Evolutionary conservation across 2,888 invertebrate genomes (phyloP), one percentile per base, ranked within the genome.

Genomic region (Lagria hirta): DNA sequence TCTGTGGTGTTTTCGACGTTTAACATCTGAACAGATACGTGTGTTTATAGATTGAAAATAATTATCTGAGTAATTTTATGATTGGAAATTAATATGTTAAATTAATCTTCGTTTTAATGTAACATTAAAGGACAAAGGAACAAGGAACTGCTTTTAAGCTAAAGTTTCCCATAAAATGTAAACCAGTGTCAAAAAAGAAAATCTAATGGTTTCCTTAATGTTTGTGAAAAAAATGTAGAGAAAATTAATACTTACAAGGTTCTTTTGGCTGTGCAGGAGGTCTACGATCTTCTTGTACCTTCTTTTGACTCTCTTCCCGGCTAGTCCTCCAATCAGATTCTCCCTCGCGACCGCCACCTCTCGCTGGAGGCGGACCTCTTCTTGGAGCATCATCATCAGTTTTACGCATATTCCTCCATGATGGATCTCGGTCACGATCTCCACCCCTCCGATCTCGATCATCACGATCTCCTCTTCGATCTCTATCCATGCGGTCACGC

Each of bases 191-290:
- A n/a, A n/a, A n/a, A n/a, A n/a, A 24, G 5, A 24, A 29, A 35
- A 22, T 28, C 34, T 5, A 34, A 29, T 30, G 16, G 4, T 33
- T 8, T n/a, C n/a, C n/a, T n/a, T n/a, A n/a, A n/a, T n/a, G n/a
- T n/a, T n/a, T n/a, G n/a, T n/a, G n/a, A n/a, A n/a, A n/a, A n/a
- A n/a, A n/a, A n/a, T n/a, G n/a, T n/a, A n/a, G n/a, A n/a, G n/a
- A n/a, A n/a, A n/a, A 24, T 43, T 28, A 34, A 15, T 32, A 61
- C 66, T 65, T 60, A 69, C 68, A 64, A 61, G 65, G 69, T 34
- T 68, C 68, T 30, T 55, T 55, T 41, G 63, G 58, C 12, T 58
- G 45, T 11, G 65, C 54, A 5, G 55, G 44, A 17, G 45, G 38
- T 37, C 48, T 43, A 12, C 49, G 36, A 8, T 56, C 57, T 8